phyloP scores from a whole-genome alignment of 2,113 vertebrate genomes.

The Cervus canadensis region DNA sequence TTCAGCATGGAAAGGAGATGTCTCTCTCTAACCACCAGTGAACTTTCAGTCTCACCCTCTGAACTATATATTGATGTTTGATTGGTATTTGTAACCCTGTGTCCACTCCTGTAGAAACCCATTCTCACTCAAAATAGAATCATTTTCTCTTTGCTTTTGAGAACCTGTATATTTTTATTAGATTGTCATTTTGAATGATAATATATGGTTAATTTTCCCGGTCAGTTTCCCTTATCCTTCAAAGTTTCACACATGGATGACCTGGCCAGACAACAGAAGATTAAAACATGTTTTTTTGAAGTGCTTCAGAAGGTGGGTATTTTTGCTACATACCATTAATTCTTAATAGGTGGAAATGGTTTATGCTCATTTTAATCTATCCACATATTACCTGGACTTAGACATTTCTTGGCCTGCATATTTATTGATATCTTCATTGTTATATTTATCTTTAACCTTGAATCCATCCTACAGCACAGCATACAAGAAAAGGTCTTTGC shows the following conservation, averaged over 20 bases:
- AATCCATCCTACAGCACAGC: not conserved
- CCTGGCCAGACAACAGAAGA: constrained; percentile 51
- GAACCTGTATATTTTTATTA: not conserved
- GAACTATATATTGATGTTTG: not conserved
- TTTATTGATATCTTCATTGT: not conserved
- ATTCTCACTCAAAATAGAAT: constrained; percentile 28
- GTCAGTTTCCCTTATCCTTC: constrained; percentile 69
- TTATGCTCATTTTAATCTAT: not conserved
- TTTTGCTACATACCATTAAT: constrained; percentile 19
- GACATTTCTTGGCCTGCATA: not conserved
- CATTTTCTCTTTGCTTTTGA: not conserved
- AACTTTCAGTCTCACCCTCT: not conserved
- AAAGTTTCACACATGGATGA: constrained; percentile 62
- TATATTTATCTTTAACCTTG: not conserved
- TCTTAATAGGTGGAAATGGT: not conserved
- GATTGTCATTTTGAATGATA: constrained; percentile 27
- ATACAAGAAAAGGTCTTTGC: not conserved
- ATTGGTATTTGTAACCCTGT: not conserved
- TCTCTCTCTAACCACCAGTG: not conserved
- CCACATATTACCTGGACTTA: not conserved
- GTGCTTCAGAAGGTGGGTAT: constrained; percentile 66
- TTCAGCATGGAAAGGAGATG: not conserved
- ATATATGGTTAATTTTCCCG: constrained; percentile 32
- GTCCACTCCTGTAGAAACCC: not conserved
- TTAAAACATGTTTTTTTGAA: constrained; percentile 56